These are phyloP conservation scores for Mizuhopecten yessoensis DNA, from an alignment of 1,140 invertebrate species.

Conservation along the genomic window DNA sequence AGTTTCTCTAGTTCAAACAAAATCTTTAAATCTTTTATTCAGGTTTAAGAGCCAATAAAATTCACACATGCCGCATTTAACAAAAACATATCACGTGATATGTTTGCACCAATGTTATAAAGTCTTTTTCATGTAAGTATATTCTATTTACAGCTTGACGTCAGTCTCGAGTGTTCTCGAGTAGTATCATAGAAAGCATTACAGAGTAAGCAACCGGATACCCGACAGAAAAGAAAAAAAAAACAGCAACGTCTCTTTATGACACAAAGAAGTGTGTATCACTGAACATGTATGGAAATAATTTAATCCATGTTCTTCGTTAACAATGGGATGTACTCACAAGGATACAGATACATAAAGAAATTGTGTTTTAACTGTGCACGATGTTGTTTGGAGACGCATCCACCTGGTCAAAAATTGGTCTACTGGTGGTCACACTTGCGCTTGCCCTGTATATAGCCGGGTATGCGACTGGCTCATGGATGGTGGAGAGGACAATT, in stretches of 20 bases:
- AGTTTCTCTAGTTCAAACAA: not conserved
- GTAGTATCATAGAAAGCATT: not conserved
- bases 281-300: not conserved
- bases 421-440: slow-evolving; percentile 41
- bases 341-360: not conserved
- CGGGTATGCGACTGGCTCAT: slow-evolving; percentile 53
- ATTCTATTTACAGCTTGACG: not conserved
- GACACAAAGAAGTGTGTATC: not conserved
- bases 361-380: not conserved
- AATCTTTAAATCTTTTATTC: not conserved
- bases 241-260: too few species aligned
- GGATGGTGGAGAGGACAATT: slow-evolving; percentile 60
- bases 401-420: slow-evolving; percentile 57
- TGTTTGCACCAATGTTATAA: not conserved
- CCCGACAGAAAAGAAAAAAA: too few species aligned
- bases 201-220: not conserved
- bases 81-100: not conserved
- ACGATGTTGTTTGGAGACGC: slow-evolving; percentile 59
- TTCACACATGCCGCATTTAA: not conserved
- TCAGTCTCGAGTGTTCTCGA: not conserved
- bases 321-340: not conserved
- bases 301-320: not conserved
- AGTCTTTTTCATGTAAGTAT: not conserved
- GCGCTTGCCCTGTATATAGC: slow-evolving; percentile 55
- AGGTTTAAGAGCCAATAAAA: not conserved